Percentiles rank a stretch among this genome's conserved stretches.
phyloP scores from a whole-genome alignment of 2,888 invertebrate species.

The Drosophila phalerata region DNA sequence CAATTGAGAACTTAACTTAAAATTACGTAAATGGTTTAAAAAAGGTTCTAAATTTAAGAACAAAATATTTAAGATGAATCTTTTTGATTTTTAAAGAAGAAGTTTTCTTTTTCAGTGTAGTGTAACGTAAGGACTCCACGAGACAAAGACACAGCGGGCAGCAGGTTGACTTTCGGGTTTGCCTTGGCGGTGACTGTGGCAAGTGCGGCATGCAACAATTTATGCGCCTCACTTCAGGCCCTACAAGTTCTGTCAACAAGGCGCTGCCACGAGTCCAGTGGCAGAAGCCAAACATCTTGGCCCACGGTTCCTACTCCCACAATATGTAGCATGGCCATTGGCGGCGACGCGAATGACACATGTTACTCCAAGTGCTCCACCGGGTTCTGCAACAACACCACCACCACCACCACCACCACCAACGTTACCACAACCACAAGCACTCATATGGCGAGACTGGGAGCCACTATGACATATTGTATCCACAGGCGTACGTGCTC shows the following conservation, averaged over 20 bases:
- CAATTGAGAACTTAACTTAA: too few species aligned
- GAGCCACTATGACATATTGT: conserved; percentile 76
- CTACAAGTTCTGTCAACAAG: conserved; percentile 71
- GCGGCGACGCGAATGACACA: conserved; percentile 51
- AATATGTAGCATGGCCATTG: not conserved
- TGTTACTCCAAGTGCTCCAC: conserved; percentile 59
- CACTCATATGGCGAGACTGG: conserved; percentile 40
- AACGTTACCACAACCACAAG: not conserved
- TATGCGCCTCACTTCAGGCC: conserved; percentile 61
- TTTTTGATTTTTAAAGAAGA: too few species aligned
- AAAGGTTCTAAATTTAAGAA: too few species aligned
- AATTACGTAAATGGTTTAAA: too few species aligned
- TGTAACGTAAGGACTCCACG: conserved; percentile 11
- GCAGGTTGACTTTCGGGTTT: conserved; percentile 17
- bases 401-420: not conserved
- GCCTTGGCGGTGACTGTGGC: not conserved
- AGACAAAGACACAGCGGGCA: conserved; percentile 19
- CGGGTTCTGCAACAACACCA: conserved; percentile 16
- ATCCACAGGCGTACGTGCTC: conserved; percentile 75
- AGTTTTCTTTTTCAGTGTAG: too few species aligned
- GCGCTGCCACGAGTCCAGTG: conserved; percentile 41
- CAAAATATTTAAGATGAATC: too few species aligned
- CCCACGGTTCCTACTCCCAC: not conserved
- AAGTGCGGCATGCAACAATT: conserved; percentile 51
- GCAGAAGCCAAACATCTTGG: not conserved